A percentile compares a stretch with the other conserved stretches of the same genome.
Conservation (phyloP, 2,888 invertebrate species). For the Nebria salina region DNA sequence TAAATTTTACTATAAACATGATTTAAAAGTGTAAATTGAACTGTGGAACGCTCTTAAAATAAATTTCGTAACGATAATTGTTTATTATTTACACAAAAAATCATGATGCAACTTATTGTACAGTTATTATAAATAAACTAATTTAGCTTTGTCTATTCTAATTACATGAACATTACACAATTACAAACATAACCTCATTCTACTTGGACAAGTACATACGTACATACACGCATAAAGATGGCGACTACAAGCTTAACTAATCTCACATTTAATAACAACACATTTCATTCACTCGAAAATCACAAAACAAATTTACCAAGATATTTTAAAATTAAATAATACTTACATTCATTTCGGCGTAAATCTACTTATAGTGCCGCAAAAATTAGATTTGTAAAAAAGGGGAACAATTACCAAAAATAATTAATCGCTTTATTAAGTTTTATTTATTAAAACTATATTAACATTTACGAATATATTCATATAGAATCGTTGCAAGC, state of each 20-base stretch:
- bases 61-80: not conserved
- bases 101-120: not conserved
- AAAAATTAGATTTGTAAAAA: not conserved
- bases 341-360: not conserved
- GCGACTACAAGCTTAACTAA: not conserved
- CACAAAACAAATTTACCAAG: not conserved
- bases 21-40: too few relatives aligned
- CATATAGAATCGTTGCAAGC: not conserved
- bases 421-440: not conserved
- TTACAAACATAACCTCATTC: not conserved
- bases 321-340: not conserved
- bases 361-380: not conserved
- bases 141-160: not conserved
- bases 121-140: not conserved
- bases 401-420: not conserved
- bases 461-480: conserved; percentile 8
- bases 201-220: not conserved
- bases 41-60: not conserved
- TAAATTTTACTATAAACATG: too few relatives aligned
- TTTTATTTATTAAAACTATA: conserved; percentile 27
- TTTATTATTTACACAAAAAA: not conserved
- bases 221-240: not conserved
- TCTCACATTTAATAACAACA: not conserved
- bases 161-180: not conserved
- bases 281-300: not conserved